Base-by-base conservation (phyloP, 2,888 invertebrate genomes). In the Idaea biselata region DNA sequence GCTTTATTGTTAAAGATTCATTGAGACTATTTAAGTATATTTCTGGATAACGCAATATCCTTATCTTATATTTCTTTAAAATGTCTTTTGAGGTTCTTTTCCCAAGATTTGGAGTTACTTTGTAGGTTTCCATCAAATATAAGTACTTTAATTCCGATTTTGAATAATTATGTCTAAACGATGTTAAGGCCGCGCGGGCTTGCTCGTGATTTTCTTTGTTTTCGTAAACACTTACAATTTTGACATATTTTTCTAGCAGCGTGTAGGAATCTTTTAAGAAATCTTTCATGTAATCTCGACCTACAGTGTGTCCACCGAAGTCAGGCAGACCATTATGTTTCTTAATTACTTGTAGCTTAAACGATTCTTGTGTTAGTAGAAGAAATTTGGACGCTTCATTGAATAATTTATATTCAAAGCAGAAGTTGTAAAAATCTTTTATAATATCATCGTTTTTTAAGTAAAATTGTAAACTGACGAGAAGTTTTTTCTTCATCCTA, bases 401-500 rank as follows among this genome's bases (percentile, higher is more conserved):
- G 6, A 58, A 56, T 6, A 80, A 62, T 61, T 78, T 79, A 5
- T 61, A 62, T 32, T 71, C 70, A 18, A 68, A 65, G 60, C 85
- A 87, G 65, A 84, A 88, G 11, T 75, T 72, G 61, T 77, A 84
- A 68, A 88, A 89, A 5, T 62, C 61, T 16, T 65, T 64, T 14
- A 77, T 72, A 62, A 86, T 77, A 0, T 68, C 60, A 68, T 78
- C 75, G 67, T 78, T 74, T 63, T 66, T 78, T 1, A 88, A 18
- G 59, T 82, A 55, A 3, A 65, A 64, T 1, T 83, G 77, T 65
- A 85, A 73, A 1, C 71, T 67, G 16, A 73, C 70, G 7, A 89
- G 67, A 25, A 84, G 66, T 62, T 86, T 88, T 53, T 75, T 81
- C 63, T 79, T 86, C 82, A 87, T 85, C 77, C 84, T 86, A 1